phyloP scores from a whole-genome alignment of 1,140 invertebrate genomes.

The Mercenaria mercenaria region DNA sequence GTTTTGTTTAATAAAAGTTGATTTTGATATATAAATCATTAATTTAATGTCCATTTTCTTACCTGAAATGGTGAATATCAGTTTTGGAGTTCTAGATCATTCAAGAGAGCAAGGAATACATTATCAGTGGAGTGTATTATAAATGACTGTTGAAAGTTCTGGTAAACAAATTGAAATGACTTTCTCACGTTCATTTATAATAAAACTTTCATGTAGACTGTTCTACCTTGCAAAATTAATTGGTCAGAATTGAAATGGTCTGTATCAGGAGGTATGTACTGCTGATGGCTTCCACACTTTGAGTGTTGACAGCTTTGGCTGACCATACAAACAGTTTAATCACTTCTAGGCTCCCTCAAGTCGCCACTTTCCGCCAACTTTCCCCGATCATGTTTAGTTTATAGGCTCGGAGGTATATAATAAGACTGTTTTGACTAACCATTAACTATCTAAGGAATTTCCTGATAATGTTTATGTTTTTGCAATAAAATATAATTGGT shows the following conservation, averaged over 20 bases:
- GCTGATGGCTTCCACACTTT: slow-evolving; percentile 21
- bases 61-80: too few species aligned
- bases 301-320: slow-evolving; percentile 12
- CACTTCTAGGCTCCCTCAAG: not conserved
- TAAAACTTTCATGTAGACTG: slow-evolving; percentile 11
- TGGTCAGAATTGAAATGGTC: slow-evolving; percentile 14
- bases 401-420: not conserved
- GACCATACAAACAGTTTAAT: slow-evolving; percentile 20
- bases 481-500: slow-evolving; percentile 42
- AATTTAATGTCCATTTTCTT: too few species aligned
- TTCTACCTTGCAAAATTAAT: not conserved
- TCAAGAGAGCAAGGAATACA: too few species aligned
- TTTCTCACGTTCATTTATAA: slow-evolving; percentile 5
- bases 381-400: not conserved
- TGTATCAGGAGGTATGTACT: not conserved
- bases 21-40: too few species aligned
- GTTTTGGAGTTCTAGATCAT: too few species aligned
- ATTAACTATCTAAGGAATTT: not conserved
- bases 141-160: too few species aligned
- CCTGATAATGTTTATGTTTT: slow-evolving; percentile 43
- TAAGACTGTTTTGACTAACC: slow-evolving; percentile 11
- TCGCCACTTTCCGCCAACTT: not conserved
- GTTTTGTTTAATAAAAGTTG: too few species aligned
- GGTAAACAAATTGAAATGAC: not conserved
- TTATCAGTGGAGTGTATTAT: too few species aligned